A percentile compares a stretch with the other conserved stretches of the same genome.
phyloP scores from a whole-genome alignment of 1,140 invertebrate genomes.

The Lepidurus packardi region DNA sequence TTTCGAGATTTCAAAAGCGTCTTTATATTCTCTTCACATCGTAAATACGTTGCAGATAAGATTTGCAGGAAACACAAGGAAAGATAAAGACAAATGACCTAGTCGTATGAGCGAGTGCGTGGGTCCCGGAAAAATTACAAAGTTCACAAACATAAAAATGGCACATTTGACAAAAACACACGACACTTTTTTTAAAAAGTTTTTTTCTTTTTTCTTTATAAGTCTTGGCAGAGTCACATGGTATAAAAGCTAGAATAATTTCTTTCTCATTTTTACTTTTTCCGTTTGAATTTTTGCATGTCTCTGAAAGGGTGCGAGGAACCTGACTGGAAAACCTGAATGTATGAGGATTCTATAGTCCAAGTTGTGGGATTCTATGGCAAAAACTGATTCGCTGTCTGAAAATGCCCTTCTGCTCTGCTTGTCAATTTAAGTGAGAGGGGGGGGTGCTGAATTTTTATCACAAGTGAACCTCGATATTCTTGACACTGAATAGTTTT shows the following conservation, averaged over 20 bases:
- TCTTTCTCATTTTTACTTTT: neutral
- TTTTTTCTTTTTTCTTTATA: neutral
- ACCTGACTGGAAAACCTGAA: neutral
- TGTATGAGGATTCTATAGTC: too few relatives aligned
- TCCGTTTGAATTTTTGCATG: neutral
- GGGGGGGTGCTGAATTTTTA: too few relatives aligned
- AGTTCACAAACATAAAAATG: neutral
- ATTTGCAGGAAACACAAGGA: neutral
- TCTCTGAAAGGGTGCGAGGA: neutral
- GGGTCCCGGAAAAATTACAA: neutral
- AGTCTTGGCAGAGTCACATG: neutral
- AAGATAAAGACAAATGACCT: neutral
- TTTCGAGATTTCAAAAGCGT: too few relatives aligned
- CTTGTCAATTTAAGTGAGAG: too few relatives aligned
- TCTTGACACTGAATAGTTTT: neutral
- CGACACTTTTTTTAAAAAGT: neutral
- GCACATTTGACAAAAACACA: neutral
- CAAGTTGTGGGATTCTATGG: too few relatives aligned
- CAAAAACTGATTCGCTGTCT: too few relatives aligned
- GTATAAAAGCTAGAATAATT: neutral
- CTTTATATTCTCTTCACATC: too few relatives aligned
- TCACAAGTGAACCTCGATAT: too few relatives aligned
- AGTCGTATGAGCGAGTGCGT: neutral
- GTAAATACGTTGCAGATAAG: too few relatives aligned
- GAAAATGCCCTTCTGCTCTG: too few relatives aligned